Percentiles rank a stretch among this genome's conserved stretches.
Evolutionary conservation across 2,113 vertebrate genomes (phyloP).

Genomic region (Mastomys coucha): DNA sequence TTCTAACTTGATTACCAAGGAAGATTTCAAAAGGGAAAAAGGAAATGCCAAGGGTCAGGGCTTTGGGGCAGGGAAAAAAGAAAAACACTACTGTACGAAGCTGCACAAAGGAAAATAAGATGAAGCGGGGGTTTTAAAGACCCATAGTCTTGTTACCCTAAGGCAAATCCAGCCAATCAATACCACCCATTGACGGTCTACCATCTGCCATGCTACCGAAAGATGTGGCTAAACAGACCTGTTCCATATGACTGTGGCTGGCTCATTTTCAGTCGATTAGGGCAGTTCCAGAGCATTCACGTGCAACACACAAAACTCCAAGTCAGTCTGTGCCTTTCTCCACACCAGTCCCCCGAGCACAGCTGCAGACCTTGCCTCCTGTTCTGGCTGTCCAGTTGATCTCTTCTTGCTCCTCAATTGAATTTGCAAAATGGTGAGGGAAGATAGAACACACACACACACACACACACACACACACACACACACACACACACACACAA

Average conservation of each 20-base stretch:
- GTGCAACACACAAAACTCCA: conserved; percentile 84
- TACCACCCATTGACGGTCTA: conserved; percentile 94
- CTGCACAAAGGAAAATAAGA: conserved; percentile 64
- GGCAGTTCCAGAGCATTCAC: conserved; percentile 86
- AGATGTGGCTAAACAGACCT: conserved; percentile 90
- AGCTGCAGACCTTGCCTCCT: conserved; percentile 70
- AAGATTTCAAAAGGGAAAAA: conserved; percentile 68
- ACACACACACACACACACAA: background rate
- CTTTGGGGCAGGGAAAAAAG: conserved; percentile 30
- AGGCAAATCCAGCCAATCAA: conserved; percentile 93
- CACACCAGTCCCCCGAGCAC: conserved; percentile 60
- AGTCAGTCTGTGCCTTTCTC: conserved; percentile 72
- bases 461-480: background rate
- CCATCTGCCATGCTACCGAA: conserved; percentile 94
- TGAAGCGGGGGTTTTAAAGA: conserved; percentile 84
- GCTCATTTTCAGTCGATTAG: conserved; percentile 89
- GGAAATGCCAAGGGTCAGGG: background rate
- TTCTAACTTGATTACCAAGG: conserved; percentile 78
- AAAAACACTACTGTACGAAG: conserved; percentile 71
- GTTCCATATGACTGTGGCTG: conserved; percentile 85
- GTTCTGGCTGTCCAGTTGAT: conserved; percentile 63
- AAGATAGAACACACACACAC: conserved; percentile 63
- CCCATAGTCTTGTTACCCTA: conserved; percentile 86
- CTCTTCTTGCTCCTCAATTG: conserved; percentile 66
- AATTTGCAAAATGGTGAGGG: conserved; percentile 78